phyloP scores from a whole-genome alignment of 2,797 vertebrate genomes.

The Lates japonicus region DNA sequence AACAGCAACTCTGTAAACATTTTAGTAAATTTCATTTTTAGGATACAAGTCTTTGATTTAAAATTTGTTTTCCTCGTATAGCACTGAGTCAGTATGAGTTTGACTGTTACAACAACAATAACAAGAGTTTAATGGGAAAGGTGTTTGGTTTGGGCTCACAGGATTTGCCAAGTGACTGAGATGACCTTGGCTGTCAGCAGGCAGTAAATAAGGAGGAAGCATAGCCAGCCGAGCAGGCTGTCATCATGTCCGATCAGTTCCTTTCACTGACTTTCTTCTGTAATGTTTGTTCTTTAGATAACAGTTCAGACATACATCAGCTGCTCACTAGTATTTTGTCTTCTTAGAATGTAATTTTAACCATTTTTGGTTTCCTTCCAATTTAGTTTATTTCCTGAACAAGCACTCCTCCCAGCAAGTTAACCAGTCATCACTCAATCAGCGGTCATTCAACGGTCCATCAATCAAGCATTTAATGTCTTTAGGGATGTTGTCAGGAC shows the following conservation, averaged over 20 bases:
- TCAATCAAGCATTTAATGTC: not conserved
- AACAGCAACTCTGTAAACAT: not conserved
- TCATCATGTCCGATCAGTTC: slow-evolving; percentile 38
- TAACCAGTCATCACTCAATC: not conserved
- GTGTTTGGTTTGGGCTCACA: slow-evolving; percentile 38
- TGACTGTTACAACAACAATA: slow-evolving; percentile 39
- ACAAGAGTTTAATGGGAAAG: slow-evolving; percentile 20
- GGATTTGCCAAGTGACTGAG: slow-evolving; percentile 43
- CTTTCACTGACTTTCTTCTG: slow-evolving; percentile 8
- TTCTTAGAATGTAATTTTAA: not conserved
- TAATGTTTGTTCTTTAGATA: not conserved
- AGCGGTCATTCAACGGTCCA: not conserved
- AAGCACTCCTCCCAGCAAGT: not conserved
- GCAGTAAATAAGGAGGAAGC: slow-evolving; percentile 71
- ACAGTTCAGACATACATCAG: not conserved
- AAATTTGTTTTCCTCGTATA: not conserved
- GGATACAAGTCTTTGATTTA: not conserved
- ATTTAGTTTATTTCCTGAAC: not conserved
- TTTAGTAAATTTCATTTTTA: not conserved
- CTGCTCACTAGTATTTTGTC: not conserved
- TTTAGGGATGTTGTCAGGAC: not conserved
- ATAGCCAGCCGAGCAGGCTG: slow-evolving; percentile 35
- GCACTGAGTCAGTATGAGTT: not conserved
- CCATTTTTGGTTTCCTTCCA: not conserved
- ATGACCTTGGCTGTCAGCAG: slow-evolving; percentile 67